Evolutionary conservation across 2,797 vertebrate genomes (phyloP), one percentile per base, ranked within the genome.

Genomic region (Knipowitschia caucasica): DNA sequence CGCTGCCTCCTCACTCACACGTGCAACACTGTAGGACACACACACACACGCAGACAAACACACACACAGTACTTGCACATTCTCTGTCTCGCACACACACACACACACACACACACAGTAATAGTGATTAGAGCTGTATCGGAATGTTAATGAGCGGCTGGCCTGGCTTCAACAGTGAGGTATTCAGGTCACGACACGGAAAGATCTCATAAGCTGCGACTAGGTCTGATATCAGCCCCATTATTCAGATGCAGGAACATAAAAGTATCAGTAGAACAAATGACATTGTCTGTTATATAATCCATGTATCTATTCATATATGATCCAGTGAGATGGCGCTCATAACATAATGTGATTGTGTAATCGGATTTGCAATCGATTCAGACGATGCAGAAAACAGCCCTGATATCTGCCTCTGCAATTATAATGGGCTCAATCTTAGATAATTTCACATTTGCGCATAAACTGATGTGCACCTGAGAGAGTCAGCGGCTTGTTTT

Each of bases 131-230:
- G 75, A 71, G 65, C 51, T 55, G 55, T 74, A 66, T 53, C 63
- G 87, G 87, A 87, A 89, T 86, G 86, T 88, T 89, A 88, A 89
- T 79, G 80, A 84, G 77, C 57, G 15, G 66, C 67, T 85, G 83
- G 81, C 81, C 0, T 23, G 58, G 52, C 53, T 81, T 81, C 70
- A 87, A 24, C 43, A 1, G 52, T 59, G 78, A 82, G 72, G 71
- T 86, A 86, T 88, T 87, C 82, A 81, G 86, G 85, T 85, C 84
- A 82, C 46, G 53, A 82, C 84, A 78, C 34, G 43, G 76, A 83
- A 78, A 81, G 56, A 58, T 56, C 69, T 75, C 69, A 60, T 62
- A 62, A 72, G 56, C 33, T 58, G 46, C 15, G n/a, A 50, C 62
- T 62, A 53, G 8, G 63, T 44, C 76, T 61, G 66, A 59, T 72